phyloP scores from a whole-genome alignment of 2,797 vertebrate species.

The Lepilemur septentrionalis region DNA sequence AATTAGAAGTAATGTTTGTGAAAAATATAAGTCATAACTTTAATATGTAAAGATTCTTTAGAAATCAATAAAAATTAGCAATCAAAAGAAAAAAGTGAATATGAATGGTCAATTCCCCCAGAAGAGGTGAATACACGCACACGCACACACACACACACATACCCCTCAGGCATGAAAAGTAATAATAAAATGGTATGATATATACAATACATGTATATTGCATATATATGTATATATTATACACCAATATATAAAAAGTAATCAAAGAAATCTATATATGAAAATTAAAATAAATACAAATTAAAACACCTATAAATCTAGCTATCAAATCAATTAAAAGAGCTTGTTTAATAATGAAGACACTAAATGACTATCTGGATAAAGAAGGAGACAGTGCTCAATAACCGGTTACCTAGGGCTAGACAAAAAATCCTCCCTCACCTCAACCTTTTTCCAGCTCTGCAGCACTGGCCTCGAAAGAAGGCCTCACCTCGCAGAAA shows the following conservation, averaged over 20 bases:
- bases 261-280: background rate
- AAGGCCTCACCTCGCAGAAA: background rate
- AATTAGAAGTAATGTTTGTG: background rate
- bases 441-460: background rate
- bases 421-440: background rate
- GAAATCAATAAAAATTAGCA: conserved; percentile 20
- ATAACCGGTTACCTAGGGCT: background rate
- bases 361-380: background rate
- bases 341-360: background rate
- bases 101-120: background rate
- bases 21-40: background rate
- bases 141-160: background rate
- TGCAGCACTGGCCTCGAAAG: background rate
- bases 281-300: background rate
- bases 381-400: background rate
- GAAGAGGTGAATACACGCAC: background rate
- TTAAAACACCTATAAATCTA: conserved; percentile 34
- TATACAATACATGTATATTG: background rate
- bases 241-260: background rate
- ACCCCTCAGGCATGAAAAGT: background rate
- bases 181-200: background rate
- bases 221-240: too few relatives aligned
- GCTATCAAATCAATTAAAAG: background rate
- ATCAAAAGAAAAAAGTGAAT: background rate
- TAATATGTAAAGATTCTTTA: background rate